Conservation (phyloP, 2,888 invertebrate species). For the Phanerotoma sp. region DNA sequence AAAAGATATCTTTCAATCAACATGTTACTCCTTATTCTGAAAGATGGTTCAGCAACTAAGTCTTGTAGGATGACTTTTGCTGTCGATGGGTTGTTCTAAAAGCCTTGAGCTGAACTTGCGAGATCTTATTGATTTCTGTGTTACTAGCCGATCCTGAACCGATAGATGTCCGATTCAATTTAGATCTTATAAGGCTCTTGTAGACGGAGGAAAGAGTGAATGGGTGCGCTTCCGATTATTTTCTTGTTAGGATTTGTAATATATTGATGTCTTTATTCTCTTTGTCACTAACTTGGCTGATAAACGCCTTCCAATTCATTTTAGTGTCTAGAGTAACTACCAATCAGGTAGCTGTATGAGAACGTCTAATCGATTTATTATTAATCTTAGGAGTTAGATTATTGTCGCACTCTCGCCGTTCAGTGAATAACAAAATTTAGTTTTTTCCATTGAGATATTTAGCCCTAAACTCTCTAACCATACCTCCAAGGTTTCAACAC, state of each 20-base stretch:
- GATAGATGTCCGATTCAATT: not conserved
- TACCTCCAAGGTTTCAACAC: not conserved
- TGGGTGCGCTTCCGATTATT: slow-evolving; percentile 8
- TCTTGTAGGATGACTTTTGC: not conserved
- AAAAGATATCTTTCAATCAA: no score
- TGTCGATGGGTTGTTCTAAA: not conserved
- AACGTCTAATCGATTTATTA: no score
- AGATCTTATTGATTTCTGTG: not conserved
- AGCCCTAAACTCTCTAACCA: slow-evolving; percentile 3
- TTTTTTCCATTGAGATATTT: not conserved
- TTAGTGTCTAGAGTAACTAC: no score
- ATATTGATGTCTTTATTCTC: not conserved
- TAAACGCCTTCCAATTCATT: no score
- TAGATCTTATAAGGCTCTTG: slow-evolving; percentile 2
- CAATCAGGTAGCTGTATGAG: no score
- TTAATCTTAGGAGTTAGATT: no score
- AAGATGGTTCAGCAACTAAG: no score
- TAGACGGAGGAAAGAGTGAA: not conserved
- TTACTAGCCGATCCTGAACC: not conserved
- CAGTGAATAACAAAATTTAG: not conserved
- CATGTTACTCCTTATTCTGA: no score
- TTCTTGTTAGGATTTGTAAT: not conserved
- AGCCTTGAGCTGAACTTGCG: not conserved
- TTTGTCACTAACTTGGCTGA: not conserved
- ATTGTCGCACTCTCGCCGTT: not conserved